phyloP scores from a whole-genome alignment of 2,888 invertebrate genomes.

The Drosophila neotestacea region DNA sequence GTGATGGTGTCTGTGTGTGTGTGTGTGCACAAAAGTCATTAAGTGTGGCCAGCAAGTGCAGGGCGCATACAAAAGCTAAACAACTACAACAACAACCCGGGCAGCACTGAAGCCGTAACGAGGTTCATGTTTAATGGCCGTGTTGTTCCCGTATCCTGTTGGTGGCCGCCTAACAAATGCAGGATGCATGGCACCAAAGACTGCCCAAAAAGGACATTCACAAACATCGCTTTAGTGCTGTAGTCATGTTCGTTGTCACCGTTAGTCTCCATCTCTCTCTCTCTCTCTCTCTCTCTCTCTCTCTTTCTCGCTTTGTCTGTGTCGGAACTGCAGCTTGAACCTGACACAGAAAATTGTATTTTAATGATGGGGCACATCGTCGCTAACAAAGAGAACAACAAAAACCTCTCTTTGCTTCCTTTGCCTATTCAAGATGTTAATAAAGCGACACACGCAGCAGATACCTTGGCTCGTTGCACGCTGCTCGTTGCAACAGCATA shows the following conservation, averaged over 20 bases:
- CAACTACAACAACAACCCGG: slow-evolving; percentile 36
- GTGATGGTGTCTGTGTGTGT: slow-evolving; percentile 24
- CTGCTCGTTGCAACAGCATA: slow-evolving; percentile 45
- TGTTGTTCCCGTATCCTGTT: slow-evolving; percentile 57
- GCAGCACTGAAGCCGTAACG: slow-evolving; percentile 70
- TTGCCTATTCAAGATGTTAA: slow-evolving; percentile 70
- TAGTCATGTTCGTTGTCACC: slow-evolving; percentile 56
- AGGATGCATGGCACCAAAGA: slow-evolving; percentile 48
- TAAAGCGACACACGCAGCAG: slow-evolving; percentile 75
- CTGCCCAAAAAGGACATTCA: slow-evolving; percentile 74
- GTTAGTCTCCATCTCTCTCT: slow-evolving; percentile 20
- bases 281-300: slow-evolving; percentile 18
- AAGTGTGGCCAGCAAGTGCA: slow-evolving; percentile 77
- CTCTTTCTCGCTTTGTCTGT: slow-evolving; percentile 14
- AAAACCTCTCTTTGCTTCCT: not conserved
- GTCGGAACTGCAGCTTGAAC: slow-evolving; percentile 73
- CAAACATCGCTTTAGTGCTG: slow-evolving; percentile 60
- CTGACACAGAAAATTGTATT: slow-evolving; percentile 82
- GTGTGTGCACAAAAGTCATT: slow-evolving; percentile 73
- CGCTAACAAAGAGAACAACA: slow-evolving; percentile 27
- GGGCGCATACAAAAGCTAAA: slow-evolving; percentile 63
- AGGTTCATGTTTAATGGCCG: slow-evolving; percentile 82
- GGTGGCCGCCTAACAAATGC: slow-evolving; percentile 55
- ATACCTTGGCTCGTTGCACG: slow-evolving; percentile 34
- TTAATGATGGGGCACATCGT: slow-evolving; percentile 73